Evolutionary conservation across 2,888 invertebrate genomes (phyloP).

Genomic region (Flexamia atlantica): DNA sequence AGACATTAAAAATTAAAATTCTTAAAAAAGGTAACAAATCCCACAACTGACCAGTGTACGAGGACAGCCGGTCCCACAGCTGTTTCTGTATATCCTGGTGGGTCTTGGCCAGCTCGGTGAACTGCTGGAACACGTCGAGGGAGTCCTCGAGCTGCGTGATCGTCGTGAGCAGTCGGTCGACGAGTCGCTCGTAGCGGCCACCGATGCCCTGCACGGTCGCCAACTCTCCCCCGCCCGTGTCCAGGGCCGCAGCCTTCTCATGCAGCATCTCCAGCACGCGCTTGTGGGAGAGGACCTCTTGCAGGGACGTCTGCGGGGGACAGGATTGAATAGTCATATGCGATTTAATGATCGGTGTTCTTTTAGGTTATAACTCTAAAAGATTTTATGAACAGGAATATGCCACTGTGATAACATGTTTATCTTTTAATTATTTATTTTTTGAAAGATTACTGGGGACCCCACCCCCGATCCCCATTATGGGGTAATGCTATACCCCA

Average conservation of each 20-base stretch:
- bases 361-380: no score
- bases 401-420: no score
- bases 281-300: conserved; percentile 94
- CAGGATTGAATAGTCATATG: no score
- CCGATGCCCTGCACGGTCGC: conserved; percentile 85
- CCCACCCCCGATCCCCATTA: no score
- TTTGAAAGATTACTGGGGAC: no score
- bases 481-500: no score
- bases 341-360: no score
- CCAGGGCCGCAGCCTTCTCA: conserved; percentile 88
- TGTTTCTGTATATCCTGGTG: conserved; percentile 95
- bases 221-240: conserved; percentile 79
- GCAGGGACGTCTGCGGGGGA: conserved; percentile 81
- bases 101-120: conserved; percentile 90
- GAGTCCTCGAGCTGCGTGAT: conserved; percentile 86
- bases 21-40: no score
- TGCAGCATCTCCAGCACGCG: conserved; percentile 93
- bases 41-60: conserved; percentile 78
- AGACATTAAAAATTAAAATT: no score
- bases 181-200: conserved; percentile 85
- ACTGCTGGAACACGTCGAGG: conserved; percentile 90
- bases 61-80: conserved; percentile 91
- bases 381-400: no score
- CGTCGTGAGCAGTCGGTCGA: conserved; percentile 81
- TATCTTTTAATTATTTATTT: no score